Base-by-base conservation (phyloP, 2,113 vertebrate genomes). In the Notiomystis cincta region DNA sequence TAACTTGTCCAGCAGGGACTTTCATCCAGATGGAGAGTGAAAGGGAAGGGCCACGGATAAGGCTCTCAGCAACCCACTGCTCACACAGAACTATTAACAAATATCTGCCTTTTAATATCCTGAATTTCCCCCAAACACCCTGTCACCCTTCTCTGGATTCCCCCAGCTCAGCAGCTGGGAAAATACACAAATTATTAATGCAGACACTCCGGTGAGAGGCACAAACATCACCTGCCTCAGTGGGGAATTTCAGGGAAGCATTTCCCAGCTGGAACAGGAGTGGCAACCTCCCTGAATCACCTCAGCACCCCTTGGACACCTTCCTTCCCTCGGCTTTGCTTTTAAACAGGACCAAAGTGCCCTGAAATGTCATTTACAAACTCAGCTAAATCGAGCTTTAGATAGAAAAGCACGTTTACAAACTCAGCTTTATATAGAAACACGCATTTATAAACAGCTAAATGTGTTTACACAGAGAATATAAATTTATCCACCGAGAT, bases 1-100 rank as follows among this genome's bases (percentile, higher is more conserved):
- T 93, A 94, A 71, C 40, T 76, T 17, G 31, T 57, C 84, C 84
- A 87, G 90, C 76, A 75, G 84, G 53, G 90, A 72, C 48, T 92
- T 95, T 53, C 45, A 57, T 71, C 48, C 96, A 95, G 92, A 93
- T 69, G 94, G 92, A 82, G 73, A 90, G 79, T 4, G 84, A 96
- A 93, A 96, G 93, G 82, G 45, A 82, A 91, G 60, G 77, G 19
- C 47, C 22, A 11, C 0, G 9, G 40, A 20, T 9, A 70, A 80
- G 53, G 73, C 56, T 84, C 61, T 47, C 35, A 14, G 57, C 47
- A 50, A 65, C 51, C 11, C 23, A 61, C 65, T 10, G 6, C 77
- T 67, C 54, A 62, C 11, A 14, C 17, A 40, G 44, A 28, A 60
- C 2, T 4, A 14, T 6, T 24, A 38, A 24, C 7, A 61, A 76